Conservation (phyloP, 2,888 invertebrate genomes). For the Ophonus ardosiacus region DNA sequence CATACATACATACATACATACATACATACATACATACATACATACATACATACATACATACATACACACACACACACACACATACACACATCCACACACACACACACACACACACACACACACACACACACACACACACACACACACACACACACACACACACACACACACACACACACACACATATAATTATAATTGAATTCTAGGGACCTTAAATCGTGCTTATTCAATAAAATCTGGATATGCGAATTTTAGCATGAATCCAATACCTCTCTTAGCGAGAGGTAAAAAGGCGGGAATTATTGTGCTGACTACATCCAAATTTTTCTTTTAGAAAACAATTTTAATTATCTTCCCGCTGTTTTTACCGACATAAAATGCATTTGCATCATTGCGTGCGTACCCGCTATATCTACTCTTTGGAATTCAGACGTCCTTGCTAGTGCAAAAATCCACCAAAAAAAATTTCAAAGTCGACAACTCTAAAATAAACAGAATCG, state of each 20-base stretch:
- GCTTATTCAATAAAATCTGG: too few species aligned
- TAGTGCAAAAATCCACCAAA: constrained; percentile 46
- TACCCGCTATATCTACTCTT: constrained; percentile 1
- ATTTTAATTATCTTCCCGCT: neutral
- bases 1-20: too few species aligned
- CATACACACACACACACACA: neutral
- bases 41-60: too few species aligned
- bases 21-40: too few species aligned
- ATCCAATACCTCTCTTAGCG: too few species aligned
- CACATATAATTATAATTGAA: too few species aligned
- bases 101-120: neutral
- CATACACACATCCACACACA: neutral
- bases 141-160: neutral
- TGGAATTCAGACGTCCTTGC: constrained; percentile 66
- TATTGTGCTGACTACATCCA: too few species aligned
- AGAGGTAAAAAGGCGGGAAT: too few species aligned
- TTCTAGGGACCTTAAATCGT: too few species aligned
- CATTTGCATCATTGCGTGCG: constrained; percentile 6
- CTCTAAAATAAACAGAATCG: constrained; percentile 64
- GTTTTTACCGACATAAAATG: neutral
- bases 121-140: neutral
- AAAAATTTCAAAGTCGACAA: constrained; percentile 68
- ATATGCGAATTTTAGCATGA: too few species aligned
- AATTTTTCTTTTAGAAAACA: too few species aligned
- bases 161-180: too few species aligned